phyloP scores from a whole-genome alignment of 2,797 vertebrate genomes.

The Mormyrus proboscirostris region DNA sequence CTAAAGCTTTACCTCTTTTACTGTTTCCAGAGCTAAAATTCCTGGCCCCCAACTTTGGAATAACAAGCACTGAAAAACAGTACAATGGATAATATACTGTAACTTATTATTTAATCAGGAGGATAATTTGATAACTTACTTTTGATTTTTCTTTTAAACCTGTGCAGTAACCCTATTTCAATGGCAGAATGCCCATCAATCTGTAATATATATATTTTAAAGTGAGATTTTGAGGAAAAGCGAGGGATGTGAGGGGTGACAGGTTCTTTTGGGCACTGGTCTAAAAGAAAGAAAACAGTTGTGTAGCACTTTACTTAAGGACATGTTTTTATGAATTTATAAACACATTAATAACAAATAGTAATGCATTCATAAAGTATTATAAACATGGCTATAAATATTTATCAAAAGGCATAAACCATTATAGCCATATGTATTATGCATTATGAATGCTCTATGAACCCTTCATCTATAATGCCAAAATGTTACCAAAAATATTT shows the following conservation, averaged over 20 bases:
- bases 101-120: neutral
- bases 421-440: neutral
- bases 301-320: no score
- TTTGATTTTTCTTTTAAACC: neutral
- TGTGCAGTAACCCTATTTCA: neutral
- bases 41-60: neutral
- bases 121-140: neutral
- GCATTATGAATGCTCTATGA: neutral
- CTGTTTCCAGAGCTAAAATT: neutral
- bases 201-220: neutral
- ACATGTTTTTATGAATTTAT: no score
- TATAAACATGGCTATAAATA: no score
- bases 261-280: neutral
- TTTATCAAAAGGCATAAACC: no score
- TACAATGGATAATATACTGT: neutral
- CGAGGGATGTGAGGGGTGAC: neutral
- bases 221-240: neutral
- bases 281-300: no score
- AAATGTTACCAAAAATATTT: neutral
- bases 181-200: neutral
- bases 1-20: neutral
- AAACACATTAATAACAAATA: no score
- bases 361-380: no score
- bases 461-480: no score
- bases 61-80: neutral